These are phyloP conservation scores for Numenius arquata DNA, from an alignment of 2,113 vertebrate species.

Conservation along the genomic window DNA sequence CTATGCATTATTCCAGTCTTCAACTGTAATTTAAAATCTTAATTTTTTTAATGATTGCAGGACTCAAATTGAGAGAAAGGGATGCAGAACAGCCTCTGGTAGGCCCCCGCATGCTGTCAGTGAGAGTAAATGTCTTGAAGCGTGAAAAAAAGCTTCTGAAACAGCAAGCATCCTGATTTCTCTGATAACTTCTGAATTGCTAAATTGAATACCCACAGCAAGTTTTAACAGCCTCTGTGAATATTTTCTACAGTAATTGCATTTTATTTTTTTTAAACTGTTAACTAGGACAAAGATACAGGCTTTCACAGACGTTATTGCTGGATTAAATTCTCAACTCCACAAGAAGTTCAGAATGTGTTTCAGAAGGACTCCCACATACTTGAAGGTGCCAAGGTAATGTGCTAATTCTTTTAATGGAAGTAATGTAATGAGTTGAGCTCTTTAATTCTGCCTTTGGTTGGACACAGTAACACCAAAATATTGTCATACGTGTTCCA, in stretches of 20 bases:
- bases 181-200: not conserved
- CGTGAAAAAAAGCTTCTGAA: not conserved
- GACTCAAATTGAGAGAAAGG: not conserved
- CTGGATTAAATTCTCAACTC: slow-evolving; percentile 81
- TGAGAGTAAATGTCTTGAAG: not conserved
- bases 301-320: slow-evolving; percentile 89
- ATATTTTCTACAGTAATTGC: not conserved
- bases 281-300: slow-evolving; percentile 82
- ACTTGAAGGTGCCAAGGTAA: slow-evolving; percentile 88
- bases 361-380: slow-evolving; percentile 85
- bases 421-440: not conserved
- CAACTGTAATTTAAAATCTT: not conserved
- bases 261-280: not conserved
- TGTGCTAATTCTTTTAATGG: not conserved
- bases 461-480: not conserved
- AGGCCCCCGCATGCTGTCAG: not conserved
- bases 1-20: not conserved
- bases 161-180: not conserved
- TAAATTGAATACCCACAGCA: not conserved
- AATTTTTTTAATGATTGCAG: not conserved
- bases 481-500: not conserved
- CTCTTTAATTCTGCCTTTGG: not conserved
- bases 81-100: not conserved
- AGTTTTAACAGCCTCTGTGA: not conserved
- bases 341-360: slow-evolving; percentile 77